Conservation (phyloP, 2,113 vertebrate species). For the Gobio gobio region DNA sequence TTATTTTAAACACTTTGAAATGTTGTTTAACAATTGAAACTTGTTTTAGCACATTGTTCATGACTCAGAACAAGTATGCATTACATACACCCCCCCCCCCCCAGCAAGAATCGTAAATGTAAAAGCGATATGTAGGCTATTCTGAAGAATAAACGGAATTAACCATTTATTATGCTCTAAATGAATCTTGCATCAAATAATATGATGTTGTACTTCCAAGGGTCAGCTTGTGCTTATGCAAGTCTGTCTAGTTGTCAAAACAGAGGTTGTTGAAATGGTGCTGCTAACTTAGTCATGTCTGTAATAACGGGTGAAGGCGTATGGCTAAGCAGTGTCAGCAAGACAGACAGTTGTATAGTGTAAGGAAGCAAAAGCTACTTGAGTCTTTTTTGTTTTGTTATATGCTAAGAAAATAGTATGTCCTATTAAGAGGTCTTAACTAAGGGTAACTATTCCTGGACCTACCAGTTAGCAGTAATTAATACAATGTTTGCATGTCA, state of each 20-base stretch:
- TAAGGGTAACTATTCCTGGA: no score
- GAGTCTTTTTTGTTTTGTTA: neutral
- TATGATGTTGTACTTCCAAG: neutral
- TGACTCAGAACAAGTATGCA: no score
- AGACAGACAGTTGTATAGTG: neutral
- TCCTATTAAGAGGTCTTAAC: neutral
- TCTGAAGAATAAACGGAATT: neutral
- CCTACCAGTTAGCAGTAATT: no score
- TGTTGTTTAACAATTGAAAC: no score
- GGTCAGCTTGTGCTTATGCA: neutral
- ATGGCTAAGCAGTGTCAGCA: neutral
- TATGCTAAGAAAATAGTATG: neutral
- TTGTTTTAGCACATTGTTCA: no score
- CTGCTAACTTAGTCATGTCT: neutral
- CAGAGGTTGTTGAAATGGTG: neutral
- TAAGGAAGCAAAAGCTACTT: neutral
- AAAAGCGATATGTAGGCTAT: no score
- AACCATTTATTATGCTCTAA: neutral
- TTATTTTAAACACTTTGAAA: no score
- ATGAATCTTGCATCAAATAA: neutral
- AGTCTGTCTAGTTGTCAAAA: neutral
- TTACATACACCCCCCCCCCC: no score
- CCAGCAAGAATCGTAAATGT: neutral
- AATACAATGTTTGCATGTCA: neutral
- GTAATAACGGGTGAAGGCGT: neutral